phyloP scores from a whole-genome alignment of 2,888 invertebrate species.

The Lypha dubia region DNA sequence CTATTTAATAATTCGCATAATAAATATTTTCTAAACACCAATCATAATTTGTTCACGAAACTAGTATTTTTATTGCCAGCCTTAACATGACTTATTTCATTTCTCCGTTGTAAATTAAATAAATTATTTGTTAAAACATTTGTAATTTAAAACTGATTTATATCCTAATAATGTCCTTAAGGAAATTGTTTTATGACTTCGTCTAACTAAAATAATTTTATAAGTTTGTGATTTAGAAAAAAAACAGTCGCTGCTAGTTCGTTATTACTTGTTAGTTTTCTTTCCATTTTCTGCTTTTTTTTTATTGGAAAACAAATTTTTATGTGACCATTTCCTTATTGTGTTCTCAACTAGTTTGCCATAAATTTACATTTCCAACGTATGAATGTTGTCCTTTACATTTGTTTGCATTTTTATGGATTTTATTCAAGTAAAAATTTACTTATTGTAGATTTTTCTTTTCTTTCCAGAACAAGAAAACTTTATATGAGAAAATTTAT shows the following conservation, averaged over 20 bases:
- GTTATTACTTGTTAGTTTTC: neutral
- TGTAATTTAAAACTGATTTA: conserved; percentile 55
- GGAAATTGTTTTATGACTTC: conserved; percentile 21
- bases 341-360: conserved; percentile 40
- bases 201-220: conserved; percentile 31
- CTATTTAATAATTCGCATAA: neutral
- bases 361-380: conserved; percentile 62
- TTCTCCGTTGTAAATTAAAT: neutral
- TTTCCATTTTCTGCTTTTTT: too few relatives aligned
- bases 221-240: neutral
- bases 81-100: neutral
- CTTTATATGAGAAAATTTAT: conserved; percentile 32
- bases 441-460: neutral
- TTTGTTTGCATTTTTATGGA: conserved; percentile 60
- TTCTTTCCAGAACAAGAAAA: conserved; percentile 14
- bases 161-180: conserved; percentile 36
- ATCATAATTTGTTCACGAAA: conserved; percentile 6
- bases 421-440: conserved; percentile 45
- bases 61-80: neutral
- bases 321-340: conserved; percentile 59
- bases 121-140: conserved; percentile 37
- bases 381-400: conserved; percentile 45
- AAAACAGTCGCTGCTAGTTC: neutral
- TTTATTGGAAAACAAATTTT: conserved; percentile 35
- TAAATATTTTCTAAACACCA: neutral